Base-by-base conservation (phyloP, 2,888 invertebrate species). In the Myathropa florea region DNA sequence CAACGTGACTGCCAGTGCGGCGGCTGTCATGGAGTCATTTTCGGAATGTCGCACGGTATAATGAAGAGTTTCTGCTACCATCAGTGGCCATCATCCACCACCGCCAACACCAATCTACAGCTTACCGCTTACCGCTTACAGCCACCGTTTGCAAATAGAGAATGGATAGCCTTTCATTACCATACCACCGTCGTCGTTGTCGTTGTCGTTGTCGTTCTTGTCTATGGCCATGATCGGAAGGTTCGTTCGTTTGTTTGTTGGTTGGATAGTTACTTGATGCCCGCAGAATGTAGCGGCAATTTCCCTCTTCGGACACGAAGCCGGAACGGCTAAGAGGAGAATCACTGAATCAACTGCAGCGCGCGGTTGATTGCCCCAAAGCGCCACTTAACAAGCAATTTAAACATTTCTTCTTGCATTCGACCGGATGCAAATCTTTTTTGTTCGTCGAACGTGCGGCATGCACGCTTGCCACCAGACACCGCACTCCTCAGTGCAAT, bases 331-430 rank as follows among this genome's bases (percentile, higher is more conserved):
- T 28, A 46, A 26, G 59, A 12, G 39, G 60, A 68, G 83, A 83
- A 83, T 75, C 70, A 79, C 65, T 75, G 83, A 86, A 39, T 83
- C 72, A 82, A 82, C 77, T 60, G 68, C 68, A 57, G 30, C 67
- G 83, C 73, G 82, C 83, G 61, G 73, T 75, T 83, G 83, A 86
- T 79, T 86, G 86, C 83, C 86, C 83, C 86, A 86, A 86, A 86
- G 86, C 86, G 86, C 86, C 86, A 86, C 86, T 86, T 86, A 86
- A 86, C 86, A 86, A 83, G 83, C 86, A 86, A 86, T 86, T 86
- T 83, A 79, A 78, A 61, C 75, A 79, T 86, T 86, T 86, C 73
- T 75, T 76, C 65, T 75, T 68, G 60, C 83, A 86, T 79, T 83
- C 78, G 70, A 83, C 86, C 86, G 86, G 83, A 86, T 86, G 86